Evolutionary conservation across 2,888 invertebrate genomes (phyloP), one percentile per base, ranked within the genome.

Genomic region (Acheta domesticus): DNA sequence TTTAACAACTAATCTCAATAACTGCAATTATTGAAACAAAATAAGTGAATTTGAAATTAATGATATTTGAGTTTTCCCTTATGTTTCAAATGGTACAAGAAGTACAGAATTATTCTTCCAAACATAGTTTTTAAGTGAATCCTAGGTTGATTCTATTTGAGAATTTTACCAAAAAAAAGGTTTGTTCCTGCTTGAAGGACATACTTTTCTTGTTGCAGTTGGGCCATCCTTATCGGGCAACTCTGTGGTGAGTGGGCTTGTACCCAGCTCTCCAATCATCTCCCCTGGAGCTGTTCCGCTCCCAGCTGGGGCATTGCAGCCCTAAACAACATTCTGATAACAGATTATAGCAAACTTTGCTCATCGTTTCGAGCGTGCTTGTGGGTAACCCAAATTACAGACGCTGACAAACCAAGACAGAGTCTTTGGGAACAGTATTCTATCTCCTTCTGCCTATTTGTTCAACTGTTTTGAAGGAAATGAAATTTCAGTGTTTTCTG

Each of bases 171-270:
- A 36, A 36, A 36, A n/a, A n/a, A 62, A n/a, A 62, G 62, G 16
- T 62, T 62, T 62, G 62, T 62, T 62, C 62, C 62, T 62, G 62
- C 62, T 62, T 62, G 62, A 62, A 62, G 62, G 62, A 62, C 62
- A 62, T 62, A 62, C 62, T 62, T 62, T 62, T 62, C 62, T 62
- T 62, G 62, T 81, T 80, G 23, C 75, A 80, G 80, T 80, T 23
- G 80, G 80, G n/a, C 78, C 80, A 75, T 75, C 79, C 78, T 78
- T 78, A 79, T 73, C 81, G 78, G 79, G 80, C 78, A 81, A 80
- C 78, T 79, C 81, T 75, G 80, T 81, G 80, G 81, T 78, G 77
- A 80, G 79, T 78, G 81, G 81, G 76, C 80, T 79, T 74, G 79
- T 80, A 20, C 81, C 79, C 77, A 78, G 80, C 80, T 78, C 82